A percentile compares a stretch with the other conserved stretches of the same genome.
These are phyloP conservation scores for Aphidius gifuensis DNA, from an alignment of 1,140 invertebrate species.

Conservation along the genomic window DNA sequence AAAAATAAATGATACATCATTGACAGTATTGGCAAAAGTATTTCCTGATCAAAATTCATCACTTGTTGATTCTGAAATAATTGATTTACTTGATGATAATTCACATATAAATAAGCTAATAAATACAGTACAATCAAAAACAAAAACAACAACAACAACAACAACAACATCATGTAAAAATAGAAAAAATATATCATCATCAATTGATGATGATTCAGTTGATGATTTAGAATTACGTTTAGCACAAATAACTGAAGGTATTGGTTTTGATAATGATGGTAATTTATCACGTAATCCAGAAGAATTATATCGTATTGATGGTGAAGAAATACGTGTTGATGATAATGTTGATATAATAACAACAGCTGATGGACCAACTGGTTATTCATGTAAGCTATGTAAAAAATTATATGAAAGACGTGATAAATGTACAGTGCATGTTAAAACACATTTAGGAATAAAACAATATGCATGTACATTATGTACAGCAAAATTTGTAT, in stretches of 20 bases:
- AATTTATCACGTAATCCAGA: slow-evolving; percentile 41
- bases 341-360: slow-evolving; percentile 46
- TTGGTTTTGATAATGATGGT: not conserved
- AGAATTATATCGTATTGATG: slow-evolving; percentile 49
- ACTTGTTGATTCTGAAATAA: slow-evolving; percentile 46
- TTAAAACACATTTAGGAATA: slow-evolving; percentile 67
- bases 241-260: no score
- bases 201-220: slow-evolving; percentile 7
- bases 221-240: no score
- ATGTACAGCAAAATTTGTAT: slow-evolving; percentile 57
- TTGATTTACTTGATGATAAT: slow-evolving; percentile 43
- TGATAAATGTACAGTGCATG: slow-evolving; percentile 59
- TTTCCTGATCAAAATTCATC: slow-evolving; percentile 53
- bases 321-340: slow-evolving; percentile 51
- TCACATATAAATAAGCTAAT: slow-evolving; percentile 39
- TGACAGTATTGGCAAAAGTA: slow-evolving; percentile 46
- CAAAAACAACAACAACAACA: slow-evolving; percentile 21
- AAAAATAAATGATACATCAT: slow-evolving; percentile 29
- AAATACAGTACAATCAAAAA: slow-evolving; percentile 43
- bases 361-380: slow-evolving; percentile 40
- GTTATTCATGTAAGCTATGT: slow-evolving; percentile 49
- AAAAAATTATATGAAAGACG: slow-evolving; percentile 48
- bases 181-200: slow-evolving; percentile 34
- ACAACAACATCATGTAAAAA: slow-evolving; percentile 37
- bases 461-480: slow-evolving; percentile 70